Evolutionary conservation across 2,888 invertebrate genomes (phyloP).

Genomic region (Megaustenia siamemsis): DNA sequence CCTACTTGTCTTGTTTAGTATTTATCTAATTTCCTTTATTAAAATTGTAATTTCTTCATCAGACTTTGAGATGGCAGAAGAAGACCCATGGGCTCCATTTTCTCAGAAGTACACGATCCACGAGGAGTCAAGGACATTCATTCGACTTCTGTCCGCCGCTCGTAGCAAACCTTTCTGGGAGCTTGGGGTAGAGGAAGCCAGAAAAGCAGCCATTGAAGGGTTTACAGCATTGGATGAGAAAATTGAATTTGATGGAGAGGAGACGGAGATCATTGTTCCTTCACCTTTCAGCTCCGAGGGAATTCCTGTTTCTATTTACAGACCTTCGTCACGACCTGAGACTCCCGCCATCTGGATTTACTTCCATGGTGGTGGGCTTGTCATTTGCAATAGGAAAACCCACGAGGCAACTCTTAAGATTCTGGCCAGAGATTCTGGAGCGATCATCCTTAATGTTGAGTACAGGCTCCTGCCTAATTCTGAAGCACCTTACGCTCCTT

Average conservation of each 20-base stretch:
- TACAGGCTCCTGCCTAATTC: conserved; percentile 55
- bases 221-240: background rate
- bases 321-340: conserved; percentile 9
- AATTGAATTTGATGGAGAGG: conserved; percentile 39
- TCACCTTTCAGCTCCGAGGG: conserved; percentile 24
- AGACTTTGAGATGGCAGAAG: background rate
- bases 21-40: too few species aligned
- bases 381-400: conserved; percentile 13
- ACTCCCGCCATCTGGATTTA: conserved; percentile 37
- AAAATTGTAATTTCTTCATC: too few species aligned
- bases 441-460: conserved; percentile 53
- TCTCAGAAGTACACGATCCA: conserved; percentile 37
- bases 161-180: background rate
- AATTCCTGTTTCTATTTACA: conserved; percentile 47
- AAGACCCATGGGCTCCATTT: conserved; percentile 38
- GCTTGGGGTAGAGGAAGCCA: conserved; percentile 11
- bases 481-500: conserved; percentile 49
- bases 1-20: too few species aligned
- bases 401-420: background rate
- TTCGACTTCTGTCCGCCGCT: background rate
- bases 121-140: conserved; percentile 20
- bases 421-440: conserved; percentile 41
- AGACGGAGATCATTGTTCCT: conserved; percentile 30
- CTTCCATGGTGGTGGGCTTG: conserved; percentile 45
- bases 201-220: background rate